Conservation (phyloP, 1,140 invertebrate genomes). For the Gonioctena quinquepunctata region DNA sequence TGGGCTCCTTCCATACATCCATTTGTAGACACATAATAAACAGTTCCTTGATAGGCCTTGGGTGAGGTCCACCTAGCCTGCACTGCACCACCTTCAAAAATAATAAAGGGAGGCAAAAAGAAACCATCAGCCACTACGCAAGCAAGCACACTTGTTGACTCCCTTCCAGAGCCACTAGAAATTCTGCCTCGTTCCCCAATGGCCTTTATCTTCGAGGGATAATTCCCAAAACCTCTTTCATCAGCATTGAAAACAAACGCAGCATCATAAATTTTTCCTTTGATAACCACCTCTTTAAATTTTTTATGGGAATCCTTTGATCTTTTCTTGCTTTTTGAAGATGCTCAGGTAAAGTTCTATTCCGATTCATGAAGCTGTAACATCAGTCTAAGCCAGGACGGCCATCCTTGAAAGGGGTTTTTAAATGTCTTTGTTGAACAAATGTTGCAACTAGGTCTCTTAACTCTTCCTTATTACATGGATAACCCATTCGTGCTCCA, state of each 20-base stretch:
- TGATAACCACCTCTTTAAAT: slow-evolving; percentile 9
- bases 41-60: slow-evolving; percentile 42
- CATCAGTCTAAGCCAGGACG: not conserved
- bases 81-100: slow-evolving; percentile 42
- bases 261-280: not conserved
- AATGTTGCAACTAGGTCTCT: slow-evolving; percentile 12
- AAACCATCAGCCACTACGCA: slow-evolving; percentile 43
- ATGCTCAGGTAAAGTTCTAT: slow-evolving; percentile 15
- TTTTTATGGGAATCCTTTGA: slow-evolving; percentile 27
- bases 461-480: slow-evolving; percentile 22
- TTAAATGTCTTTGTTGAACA: slow-evolving; percentile 6
- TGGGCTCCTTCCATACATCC: slow-evolving; percentile 45
- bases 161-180: slow-evolving; percentile 44
- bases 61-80: slow-evolving; percentile 43
- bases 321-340: slow-evolving; percentile 30
- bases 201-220: slow-evolving; percentile 18
- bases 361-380: slow-evolving; percentile 1
- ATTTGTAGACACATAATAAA: slow-evolving; percentile 44
- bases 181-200: slow-evolving; percentile 40
- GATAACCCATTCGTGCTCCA: slow-evolving; percentile 22
- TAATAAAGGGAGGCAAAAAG: slow-evolving; percentile 47
- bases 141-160: slow-evolving; percentile 46
- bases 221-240: slow-evolving; percentile 24
- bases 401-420: slow-evolving; percentile 4
- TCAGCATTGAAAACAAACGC: slow-evolving; percentile 30